Percentiles rank a stretch among this genome's conserved stretches.
These are phyloP conservation scores for Salvelinus namaycush DNA, from an alignment of 2,113 vertebrate species.

Conservation along the genomic window DNA sequence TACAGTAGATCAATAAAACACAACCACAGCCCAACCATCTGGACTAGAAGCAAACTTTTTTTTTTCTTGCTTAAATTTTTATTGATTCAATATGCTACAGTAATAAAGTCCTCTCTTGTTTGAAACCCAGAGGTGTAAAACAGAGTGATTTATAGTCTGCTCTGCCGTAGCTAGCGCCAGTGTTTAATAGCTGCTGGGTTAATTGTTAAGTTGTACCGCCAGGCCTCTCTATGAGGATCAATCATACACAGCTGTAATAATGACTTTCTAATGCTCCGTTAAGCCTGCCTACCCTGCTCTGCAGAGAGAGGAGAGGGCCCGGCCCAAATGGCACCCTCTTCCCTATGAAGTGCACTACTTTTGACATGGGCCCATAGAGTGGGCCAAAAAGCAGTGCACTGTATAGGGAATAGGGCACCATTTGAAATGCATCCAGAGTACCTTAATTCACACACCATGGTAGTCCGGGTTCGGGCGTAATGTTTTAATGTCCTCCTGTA, in stretches of 20 bases:
- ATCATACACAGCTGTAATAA: conserved; percentile 68
- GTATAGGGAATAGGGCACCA: no score
- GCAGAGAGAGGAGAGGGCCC: conserved; percentile 31
- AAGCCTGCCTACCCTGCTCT: conserved; percentile 49
- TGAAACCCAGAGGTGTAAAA: conserved; percentile 48
- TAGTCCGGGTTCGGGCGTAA: conserved; percentile 31
- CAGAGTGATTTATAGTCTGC: conserved; percentile 53
- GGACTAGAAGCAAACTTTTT: background rate
- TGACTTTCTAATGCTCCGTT: conserved; percentile 67
- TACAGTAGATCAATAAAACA: background rate
- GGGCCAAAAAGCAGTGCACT: no score
- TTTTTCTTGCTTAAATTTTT: conserved; percentile 16
- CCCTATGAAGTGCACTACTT: no score
- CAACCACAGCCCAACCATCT: background rate
- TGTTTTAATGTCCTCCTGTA: conserved; percentile 53
- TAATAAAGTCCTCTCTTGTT: conserved; percentile 41
- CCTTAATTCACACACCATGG: conserved; percentile 32
- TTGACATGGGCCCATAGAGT: no score
- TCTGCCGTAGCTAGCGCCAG: conserved; percentile 43
- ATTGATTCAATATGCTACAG: conserved; percentile 51
- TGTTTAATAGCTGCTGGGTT: conserved; percentile 67
- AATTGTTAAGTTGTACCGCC: conserved; percentile 66
- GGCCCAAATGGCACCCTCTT: no score
- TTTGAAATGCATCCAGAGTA: background rate
- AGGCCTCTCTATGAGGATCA: conserved; percentile 61